Evolutionary conservation across 2,888 invertebrate genomes (phyloP).

Genomic region (Baronia brevicornis): DNA sequence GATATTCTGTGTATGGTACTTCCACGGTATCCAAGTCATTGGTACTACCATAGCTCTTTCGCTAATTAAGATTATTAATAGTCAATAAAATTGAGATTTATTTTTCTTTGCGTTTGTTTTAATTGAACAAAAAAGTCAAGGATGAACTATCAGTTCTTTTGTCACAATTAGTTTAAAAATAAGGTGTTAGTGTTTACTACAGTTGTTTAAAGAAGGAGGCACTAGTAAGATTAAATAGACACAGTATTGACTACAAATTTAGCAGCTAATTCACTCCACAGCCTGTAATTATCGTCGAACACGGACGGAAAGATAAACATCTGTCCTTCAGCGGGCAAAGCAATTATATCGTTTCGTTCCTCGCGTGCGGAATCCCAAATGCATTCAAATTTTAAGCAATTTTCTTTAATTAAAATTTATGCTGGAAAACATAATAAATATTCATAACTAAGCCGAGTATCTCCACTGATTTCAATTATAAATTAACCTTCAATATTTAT

Average conservation of each 20-base stretch:
- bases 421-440: too few relatives aligned
- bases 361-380: conserved; percentile 6
- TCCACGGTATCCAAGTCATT: too few relatives aligned
- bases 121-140: too few relatives aligned
- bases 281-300: conserved; percentile 8
- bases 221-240: conserved; percentile 7
- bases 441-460: too few relatives aligned
- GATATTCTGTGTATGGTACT: too few relatives aligned
- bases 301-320: conserved; percentile 11
- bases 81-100: not conserved
- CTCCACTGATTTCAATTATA: too few relatives aligned
- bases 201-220: conserved; percentile 8
- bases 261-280: conserved; percentile 5
- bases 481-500: too few relatives aligned
- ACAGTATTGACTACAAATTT: conserved; percentile 7
- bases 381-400: conserved; percentile 1
- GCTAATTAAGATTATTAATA: not conserved
- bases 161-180: too few relatives aligned
- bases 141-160: too few relatives aligned
- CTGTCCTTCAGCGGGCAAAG: conserved; percentile 9
- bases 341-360: conserved; percentile 4
- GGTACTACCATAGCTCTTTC: too few relatives aligned
- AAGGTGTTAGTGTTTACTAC: too few relatives aligned
- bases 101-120: conserved; percentile 4
- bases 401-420: too few relatives aligned